Evolutionary conservation across 92 coral and sea anemone species (phyloP).

Genomic region (Zoanthus sociatus): DNA sequence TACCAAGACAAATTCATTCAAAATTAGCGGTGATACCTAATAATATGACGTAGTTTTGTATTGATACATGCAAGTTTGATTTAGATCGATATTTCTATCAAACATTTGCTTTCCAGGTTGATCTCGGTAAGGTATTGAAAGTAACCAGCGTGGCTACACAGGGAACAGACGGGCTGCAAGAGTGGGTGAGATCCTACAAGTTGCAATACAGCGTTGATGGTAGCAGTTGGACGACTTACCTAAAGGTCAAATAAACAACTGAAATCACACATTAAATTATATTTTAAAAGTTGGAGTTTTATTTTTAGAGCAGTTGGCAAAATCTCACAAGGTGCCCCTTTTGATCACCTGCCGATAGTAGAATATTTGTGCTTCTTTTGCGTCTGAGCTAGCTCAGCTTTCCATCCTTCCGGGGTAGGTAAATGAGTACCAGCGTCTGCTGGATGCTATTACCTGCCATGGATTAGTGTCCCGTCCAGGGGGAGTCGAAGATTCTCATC

Average conservation of each 20-base stretch:
- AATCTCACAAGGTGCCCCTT: no score
- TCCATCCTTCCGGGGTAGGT: no score
- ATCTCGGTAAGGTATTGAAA: conserved; percentile 74
- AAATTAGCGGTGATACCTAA: not conserved
- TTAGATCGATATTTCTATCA: not conserved
- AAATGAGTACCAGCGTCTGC: no score
- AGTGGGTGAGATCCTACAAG: conserved; percentile 95
- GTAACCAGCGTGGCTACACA: conserved; percentile 94
- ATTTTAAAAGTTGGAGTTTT: not conserved
- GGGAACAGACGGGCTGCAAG: conserved; percentile 83
- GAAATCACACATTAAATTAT: not conserved
- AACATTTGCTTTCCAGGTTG: conserved; percentile 57
- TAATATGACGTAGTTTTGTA: not conserved
- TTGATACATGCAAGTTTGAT: not conserved
- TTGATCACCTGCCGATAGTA: no score
- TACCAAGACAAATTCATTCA: not conserved
- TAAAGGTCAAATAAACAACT: conserved; percentile 45
- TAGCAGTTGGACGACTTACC: conserved; percentile 68
- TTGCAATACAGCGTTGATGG: conserved; percentile 78
- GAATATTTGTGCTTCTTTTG: no score
- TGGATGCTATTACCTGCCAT: no score
- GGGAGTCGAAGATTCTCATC: no score
- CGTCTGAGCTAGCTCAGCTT: no score
- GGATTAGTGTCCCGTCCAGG: no score
- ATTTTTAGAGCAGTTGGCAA: no score